phyloP scores from a whole-genome alignment of 2,113 vertebrate genomes.

The Bujurquina vittata region DNA sequence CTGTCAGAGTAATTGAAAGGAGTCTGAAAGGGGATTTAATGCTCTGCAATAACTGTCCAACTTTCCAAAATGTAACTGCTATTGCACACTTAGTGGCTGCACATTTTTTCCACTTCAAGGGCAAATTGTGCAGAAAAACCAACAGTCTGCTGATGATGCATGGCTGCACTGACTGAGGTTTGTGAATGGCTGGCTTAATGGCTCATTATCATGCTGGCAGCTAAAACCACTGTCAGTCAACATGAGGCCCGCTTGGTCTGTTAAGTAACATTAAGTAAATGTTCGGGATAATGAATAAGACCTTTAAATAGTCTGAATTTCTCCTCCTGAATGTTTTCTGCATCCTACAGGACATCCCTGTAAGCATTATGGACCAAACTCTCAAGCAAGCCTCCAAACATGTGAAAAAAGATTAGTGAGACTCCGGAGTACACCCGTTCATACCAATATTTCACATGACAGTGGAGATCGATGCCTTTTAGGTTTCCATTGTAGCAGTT shows the following conservation, averaged over 20 bases:
- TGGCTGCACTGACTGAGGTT: neutral
- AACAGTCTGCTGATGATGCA: constrained; percentile 3
- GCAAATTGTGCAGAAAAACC: neutral
- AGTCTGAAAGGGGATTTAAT: neutral
- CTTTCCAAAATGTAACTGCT: neutral
- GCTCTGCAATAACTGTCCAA: neutral
- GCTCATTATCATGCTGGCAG: constrained; percentile 20
- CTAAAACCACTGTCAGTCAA: constrained; percentile 44
- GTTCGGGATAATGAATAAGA: neutral
- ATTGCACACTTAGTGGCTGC: constrained; percentile 10
- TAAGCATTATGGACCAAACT: neutral
- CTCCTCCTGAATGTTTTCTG: neutral
- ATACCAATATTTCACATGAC: neutral
- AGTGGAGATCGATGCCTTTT: neutral
- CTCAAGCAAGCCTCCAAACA: neutral
- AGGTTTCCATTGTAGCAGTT: neutral
- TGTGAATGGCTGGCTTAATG: constrained; percentile 30
- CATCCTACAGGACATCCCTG: constrained; percentile 29
- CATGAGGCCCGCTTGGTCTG: neutral
- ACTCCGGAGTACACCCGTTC: neutral
- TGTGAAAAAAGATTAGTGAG: constrained; percentile 5
- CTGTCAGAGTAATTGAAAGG: neutral
- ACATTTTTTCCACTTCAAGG: neutral
- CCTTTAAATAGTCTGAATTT: neutral
- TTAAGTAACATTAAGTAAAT: constrained; percentile 21